phyloP scores from a whole-genome alignment of 2,113 vertebrate species.

The Euleptes europaea region DNA sequence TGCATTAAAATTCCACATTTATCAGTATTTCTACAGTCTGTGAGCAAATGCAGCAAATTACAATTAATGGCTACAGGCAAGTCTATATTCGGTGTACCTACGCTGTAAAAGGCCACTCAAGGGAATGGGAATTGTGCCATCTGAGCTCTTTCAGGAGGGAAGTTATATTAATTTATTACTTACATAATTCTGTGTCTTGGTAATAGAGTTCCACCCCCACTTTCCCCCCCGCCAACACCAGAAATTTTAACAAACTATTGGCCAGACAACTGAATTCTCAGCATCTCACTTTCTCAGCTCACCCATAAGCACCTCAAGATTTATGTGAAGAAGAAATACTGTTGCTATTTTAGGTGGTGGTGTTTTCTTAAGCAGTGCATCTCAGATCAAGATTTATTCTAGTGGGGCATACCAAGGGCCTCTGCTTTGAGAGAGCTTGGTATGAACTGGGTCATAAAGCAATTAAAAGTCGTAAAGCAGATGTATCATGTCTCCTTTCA shows the following conservation, averaged over 20 bases:
- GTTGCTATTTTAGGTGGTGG: constrained; percentile 64
- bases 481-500: constrained; percentile 75
- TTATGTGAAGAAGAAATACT: constrained; percentile 77
- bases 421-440: constrained; percentile 63
- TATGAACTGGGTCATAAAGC: constrained; percentile 71
- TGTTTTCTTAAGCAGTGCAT: constrained; percentile 73
- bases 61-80: constrained; percentile 56
- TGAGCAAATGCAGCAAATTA: constrained; percentile 23
- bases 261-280: constrained; percentile 78
- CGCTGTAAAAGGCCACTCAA: not conserved
- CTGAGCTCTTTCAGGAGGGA: not conserved
- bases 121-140: constrained; percentile 7
- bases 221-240: not conserved
- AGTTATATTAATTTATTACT: constrained; percentile 63
- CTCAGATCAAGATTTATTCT: constrained; percentile 67
- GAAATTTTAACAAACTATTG: constrained; percentile 70
- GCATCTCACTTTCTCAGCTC: constrained; percentile 77
- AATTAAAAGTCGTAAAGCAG: constrained; percentile 69
- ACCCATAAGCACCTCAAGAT: constrained; percentile 75
- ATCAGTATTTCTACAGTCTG: constrained; percentile 38
- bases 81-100: not conserved
- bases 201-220: constrained; percentile 68
- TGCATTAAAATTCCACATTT: constrained; percentile 72
- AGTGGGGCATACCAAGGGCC: constrained; percentile 55
- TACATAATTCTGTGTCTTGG: constrained; percentile 65